Base-by-base conservation (phyloP, 1,140 invertebrate species). In the Nephotettix cincticeps region DNA sequence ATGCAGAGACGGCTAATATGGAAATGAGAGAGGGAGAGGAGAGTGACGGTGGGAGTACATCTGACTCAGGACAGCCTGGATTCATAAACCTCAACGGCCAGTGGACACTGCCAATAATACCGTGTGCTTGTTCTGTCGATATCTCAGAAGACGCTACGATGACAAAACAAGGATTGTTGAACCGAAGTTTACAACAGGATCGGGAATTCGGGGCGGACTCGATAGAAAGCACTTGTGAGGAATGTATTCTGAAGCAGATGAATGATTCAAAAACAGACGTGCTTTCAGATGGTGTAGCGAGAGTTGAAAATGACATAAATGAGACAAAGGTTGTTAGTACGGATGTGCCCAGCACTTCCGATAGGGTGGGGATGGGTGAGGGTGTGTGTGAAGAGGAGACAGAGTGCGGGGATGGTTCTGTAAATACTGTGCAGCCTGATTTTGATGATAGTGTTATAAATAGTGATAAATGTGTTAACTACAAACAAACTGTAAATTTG, bases 51-150 rank as follows among this genome's bases (percentile, higher is more conserved):
- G 63, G 14, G 1, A 30, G 27, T 13, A 3, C 63, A 19, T 21
- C 56, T 6, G 19, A 13, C 25, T 65, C 30, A 19, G 11, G n/a
- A 19, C 17, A 45, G 30, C 23, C 58, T 3, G 71, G 36, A 25
- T 9, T 23, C 21, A 40, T 68, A 11, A 63, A 19, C 21, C 25
- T 68, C 1, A 68, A 68, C 29, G 64, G 70, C 4, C 64, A 71
- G 29, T 73, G 65, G 72, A 70, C 64, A 21, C 47, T 71, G 25
- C 64, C 69, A 29, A 69, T 71, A 6, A 71, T 73, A 27, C 69
- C 72, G 17, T 73, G 72, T 25, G 64, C 69, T 28, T 73, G 72
- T 32, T 69, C 66, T 11, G 63, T 63, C 21, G 51, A 36, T 0
- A 30, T 70, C 1, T 28, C 36, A 19, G 36, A 63, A 14, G 69